Evolutionary conservation across 2,888 invertebrate species (phyloP).

Genomic region (Pandemis cinnamomeana): DNA sequence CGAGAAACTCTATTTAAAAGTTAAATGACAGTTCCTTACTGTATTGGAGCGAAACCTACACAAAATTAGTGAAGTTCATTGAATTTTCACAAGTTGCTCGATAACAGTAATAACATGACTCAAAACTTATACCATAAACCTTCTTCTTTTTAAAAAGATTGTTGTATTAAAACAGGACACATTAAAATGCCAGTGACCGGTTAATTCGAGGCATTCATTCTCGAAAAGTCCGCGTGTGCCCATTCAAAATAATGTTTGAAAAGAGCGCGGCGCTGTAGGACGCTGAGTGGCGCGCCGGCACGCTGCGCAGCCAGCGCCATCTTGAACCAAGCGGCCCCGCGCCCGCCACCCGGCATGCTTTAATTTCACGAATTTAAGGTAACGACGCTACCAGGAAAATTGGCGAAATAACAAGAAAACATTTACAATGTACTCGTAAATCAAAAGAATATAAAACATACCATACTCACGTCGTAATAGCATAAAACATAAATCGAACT

Average conservation of each 20-base stretch:
- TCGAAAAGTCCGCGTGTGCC: slow-evolving; percentile 40
- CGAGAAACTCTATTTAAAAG: slow-evolving; percentile 20
- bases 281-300: slow-evolving; percentile 66
- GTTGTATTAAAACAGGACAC: background rate
- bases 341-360: slow-evolving; percentile 73
- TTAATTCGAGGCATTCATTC: slow-evolving; percentile 34
- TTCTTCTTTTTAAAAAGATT: background rate
- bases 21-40: background rate
- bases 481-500: slow-evolving; percentile 34
- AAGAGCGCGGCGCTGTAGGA: slow-evolving; percentile 64
- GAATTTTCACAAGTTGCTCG: background rate
- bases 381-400: slow-evolving; percentile 37
- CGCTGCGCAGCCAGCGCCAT: slow-evolving; percentile 82
- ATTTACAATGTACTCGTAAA: slow-evolving; percentile 4
- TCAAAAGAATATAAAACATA: slow-evolving; percentile 1
- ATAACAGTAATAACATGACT: background rate
- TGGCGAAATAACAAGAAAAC: slow-evolving; percentile 21
- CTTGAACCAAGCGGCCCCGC: slow-evolving; percentile 68
- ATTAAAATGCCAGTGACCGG: slow-evolving; percentile 18
- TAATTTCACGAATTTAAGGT: slow-evolving; percentile 50
- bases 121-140: too few species aligned
- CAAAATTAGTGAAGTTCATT: background rate
- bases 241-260: slow-evolving; percentile 58
- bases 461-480: background rate
- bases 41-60: background rate